Evolutionary conservation across 2,888 invertebrate species (phyloP), one percentile per base, ranked within the genome.

Genomic region (Cataglyphis cursor): DNA sequence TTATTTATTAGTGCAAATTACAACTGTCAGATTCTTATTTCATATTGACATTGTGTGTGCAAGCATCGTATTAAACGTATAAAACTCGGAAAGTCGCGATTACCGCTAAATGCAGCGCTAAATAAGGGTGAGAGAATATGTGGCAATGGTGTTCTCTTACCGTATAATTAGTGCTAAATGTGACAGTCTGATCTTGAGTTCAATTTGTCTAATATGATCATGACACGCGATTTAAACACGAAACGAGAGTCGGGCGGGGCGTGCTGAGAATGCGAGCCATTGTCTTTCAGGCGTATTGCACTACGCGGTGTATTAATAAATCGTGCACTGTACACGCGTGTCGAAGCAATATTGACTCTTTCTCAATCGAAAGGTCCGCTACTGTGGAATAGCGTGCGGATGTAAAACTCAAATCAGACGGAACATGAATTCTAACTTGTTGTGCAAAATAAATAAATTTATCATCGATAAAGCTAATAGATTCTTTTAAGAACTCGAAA

Each of bases 131-230:
- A 68, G 28, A 68, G 44, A 76, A 70, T 76, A 21, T 12, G 38
- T 21, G 12, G n/a, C 54, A 70, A 41, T 31, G 18, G 15, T 44
- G n/a, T 76, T 54, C 15, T 54, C n/a, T 51, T 51, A 5, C n/a
- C 28, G 31, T 68, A 35, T 12, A 76, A 68, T 76, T 76, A 76
- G 51, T 24, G 44, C 3, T 76, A 44, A 73, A 48, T 44, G 31
- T 65, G 44, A 74, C 65, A 21, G 21, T 15, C 66, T 44, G 21
- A 31, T 73, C 73, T 59, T 28, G 44, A 48, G 44, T 48, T 65
- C 74, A 74, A 74, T 74, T 74, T 74, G 65, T 74, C 66, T 65
- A 75, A 75, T 75, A 75, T 48, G 35, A 65, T 31, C 74, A 21
- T 31, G 74, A 75, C 66, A 74, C 74, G 74, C 74, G 74, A 74